Conservation (phyloP, 2,888 invertebrate species). For the Serrognathus titanus region DNA sequence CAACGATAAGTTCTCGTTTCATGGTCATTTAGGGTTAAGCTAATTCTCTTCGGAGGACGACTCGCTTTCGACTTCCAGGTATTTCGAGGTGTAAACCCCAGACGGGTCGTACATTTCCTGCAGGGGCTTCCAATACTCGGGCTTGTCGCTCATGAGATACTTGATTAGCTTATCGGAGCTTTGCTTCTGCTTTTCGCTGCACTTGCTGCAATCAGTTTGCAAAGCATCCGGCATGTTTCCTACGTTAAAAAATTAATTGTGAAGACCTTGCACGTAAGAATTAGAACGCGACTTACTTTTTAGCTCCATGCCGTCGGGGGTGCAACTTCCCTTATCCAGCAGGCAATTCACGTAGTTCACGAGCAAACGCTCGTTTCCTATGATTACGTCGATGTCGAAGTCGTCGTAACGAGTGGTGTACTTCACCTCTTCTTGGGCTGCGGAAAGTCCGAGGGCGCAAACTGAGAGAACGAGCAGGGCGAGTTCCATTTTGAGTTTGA, state of each 20-base stretch:
- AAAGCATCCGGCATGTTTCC: slow-evolving; percentile 70
- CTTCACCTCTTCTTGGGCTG: slow-evolving; percentile 33
- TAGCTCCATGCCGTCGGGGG: slow-evolving; percentile 61
- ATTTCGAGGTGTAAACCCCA: slow-evolving; percentile 59
- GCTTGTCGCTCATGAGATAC: slow-evolving; percentile 56
- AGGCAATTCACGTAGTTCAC: slow-evolving; percentile 67
- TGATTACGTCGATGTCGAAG: slow-evolving; percentile 63
- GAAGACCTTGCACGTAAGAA: neutral
- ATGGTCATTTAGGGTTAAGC: too few species aligned
- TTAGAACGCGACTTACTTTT: slow-evolving; percentile 45
- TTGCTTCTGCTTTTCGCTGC: slow-evolving; percentile 61
- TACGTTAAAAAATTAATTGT: slow-evolving; percentile 41
- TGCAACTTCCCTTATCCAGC: slow-evolving; percentile 61
- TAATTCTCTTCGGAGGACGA: neutral
- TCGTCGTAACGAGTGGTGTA: slow-evolving; percentile 69
- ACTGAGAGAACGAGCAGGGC: too few species aligned
- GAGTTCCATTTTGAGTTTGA: too few species aligned
- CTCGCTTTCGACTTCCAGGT: slow-evolving; percentile 47
- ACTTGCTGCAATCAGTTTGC: slow-evolving; percentile 64
- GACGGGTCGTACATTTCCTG: slow-evolving; percentile 54
- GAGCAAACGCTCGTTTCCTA: slow-evolving; percentile 61
- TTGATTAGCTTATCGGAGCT: slow-evolving; percentile 64
- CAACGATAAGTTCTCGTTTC: too few species aligned
- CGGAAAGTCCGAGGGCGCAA: neutral
- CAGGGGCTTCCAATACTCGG: slow-evolving; percentile 43